phyloP scores from a whole-genome alignment of 2,888 invertebrate genomes.

The Dysmachus trigonus region DNA sequence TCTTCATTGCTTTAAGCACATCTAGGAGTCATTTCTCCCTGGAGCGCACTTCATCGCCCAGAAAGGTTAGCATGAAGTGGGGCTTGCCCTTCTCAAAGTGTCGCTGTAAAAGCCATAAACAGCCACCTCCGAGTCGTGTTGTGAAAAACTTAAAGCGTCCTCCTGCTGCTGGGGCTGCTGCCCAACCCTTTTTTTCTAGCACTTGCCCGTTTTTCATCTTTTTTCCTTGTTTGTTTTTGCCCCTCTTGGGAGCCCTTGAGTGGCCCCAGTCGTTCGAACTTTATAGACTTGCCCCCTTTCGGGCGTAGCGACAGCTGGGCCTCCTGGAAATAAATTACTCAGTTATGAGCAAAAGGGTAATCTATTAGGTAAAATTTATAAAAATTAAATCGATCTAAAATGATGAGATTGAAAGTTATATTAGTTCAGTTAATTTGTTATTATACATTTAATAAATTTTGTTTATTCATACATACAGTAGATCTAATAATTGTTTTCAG shows the following conservation, averaged over 20 bases:
- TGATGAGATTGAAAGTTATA: not conserved
- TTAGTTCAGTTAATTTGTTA: not conserved
- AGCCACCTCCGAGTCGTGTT: not conserved
- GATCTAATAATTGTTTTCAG: too few relatives aligned
- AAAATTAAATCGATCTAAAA: not conserved
- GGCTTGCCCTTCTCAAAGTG: not conserved
- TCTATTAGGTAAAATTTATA: not conserved
- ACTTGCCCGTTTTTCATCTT: not conserved
- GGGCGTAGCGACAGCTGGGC: not conserved
- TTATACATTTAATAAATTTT: too few relatives aligned
- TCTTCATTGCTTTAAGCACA: not conserved
- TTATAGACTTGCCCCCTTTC: not conserved
- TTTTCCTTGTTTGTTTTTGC: not conserved
- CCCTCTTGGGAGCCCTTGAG: not conserved
- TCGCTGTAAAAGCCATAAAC: not conserved
- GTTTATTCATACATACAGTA: too few relatives aligned
- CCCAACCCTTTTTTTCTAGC: not conserved
- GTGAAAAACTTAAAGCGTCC: not conserved
- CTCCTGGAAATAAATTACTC: not conserved
- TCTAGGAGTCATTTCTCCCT: not conserved
- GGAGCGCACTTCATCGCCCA: not conserved
- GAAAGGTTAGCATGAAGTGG: not conserved
- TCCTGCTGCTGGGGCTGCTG: not conserved
- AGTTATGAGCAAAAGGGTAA: not conserved
- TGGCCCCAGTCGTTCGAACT: not conserved